Evolutionary conservation across 2,888 invertebrate genomes (phyloP).

Genomic region (Aporophyla nigra): DNA sequence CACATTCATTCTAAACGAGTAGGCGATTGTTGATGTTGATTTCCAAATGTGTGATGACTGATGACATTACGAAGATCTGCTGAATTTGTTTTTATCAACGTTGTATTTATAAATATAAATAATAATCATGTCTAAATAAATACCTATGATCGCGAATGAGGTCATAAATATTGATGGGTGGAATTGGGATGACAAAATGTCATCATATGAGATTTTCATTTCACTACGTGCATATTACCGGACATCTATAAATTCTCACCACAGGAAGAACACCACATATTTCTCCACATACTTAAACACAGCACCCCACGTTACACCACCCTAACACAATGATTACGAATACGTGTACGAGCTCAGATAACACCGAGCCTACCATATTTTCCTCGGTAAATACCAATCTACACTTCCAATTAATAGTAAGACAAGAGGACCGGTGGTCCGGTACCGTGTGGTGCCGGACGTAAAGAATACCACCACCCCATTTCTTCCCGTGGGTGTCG

Average conservation of each 20-base stretch:
- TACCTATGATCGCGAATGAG: conserved; percentile 18
- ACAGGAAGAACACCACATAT: no score
- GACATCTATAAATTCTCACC: conserved; percentile 3
- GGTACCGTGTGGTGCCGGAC: no score
- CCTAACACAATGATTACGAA: conserved; percentile 61
- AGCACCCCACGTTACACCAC: conserved; percentile 30
- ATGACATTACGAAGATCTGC: conserved; percentile 21
- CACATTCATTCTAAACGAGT: conserved; percentile 33
- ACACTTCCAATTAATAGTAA: conserved; percentile 70
- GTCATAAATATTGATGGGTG: conserved; percentile 14
- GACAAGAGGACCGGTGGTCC: conserved; percentile 68
- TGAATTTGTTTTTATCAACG: conserved; percentile 26
- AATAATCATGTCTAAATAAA: conserved; percentile 8
- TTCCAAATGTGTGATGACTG: conserved; percentile 21
- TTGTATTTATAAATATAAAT: conserved; percentile 19
- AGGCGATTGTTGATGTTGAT: conserved; percentile 26
- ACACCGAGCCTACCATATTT: conserved; percentile 60
- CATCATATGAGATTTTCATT: conserved; percentile 9
- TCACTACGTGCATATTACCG: no score
- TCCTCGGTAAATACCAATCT: conserved; percentile 68
- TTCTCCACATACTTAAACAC: conserved; percentile 5
- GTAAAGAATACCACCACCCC: no score
- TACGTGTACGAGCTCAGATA: conserved; percentile 53
- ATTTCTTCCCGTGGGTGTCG: no score
- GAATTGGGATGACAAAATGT: conserved; percentile 3